Conservation (phyloP, 2,113 vertebrate species). For the Macrotis lagotis region DNA sequence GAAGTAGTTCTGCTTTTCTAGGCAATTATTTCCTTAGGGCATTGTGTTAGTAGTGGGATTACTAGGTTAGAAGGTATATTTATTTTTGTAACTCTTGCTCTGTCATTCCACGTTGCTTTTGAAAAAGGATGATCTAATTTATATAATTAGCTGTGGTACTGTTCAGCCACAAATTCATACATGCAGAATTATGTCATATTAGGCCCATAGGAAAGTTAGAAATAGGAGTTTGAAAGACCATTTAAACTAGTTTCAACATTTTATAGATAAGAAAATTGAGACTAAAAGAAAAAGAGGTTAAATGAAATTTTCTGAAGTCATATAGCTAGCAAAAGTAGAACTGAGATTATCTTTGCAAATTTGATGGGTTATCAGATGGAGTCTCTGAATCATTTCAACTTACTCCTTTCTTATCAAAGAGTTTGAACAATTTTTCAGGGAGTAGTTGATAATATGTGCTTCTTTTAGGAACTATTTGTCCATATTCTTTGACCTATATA, state of each 20-base stretch:
- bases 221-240: background rate
- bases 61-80: background rate
- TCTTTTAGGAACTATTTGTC: background rate
- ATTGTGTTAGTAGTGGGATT: background rate
- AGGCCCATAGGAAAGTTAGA: background rate
- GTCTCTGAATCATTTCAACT: background rate
- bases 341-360: background rate
- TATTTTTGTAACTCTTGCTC: background rate
- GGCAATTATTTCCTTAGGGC: background rate
- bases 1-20: background rate
- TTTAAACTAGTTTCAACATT: background rate
- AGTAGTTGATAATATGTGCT: background rate
- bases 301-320: background rate
- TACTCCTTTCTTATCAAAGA: background rate
- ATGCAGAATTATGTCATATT: background rate
- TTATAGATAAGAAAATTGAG: background rate
- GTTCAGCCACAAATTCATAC: background rate
- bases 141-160: background rate
- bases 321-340: background rate
- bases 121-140: background rate
- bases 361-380: background rate
- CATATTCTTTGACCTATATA: background rate
- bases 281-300: background rate
- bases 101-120: background rate
- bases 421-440: background rate